Evolutionary conservation across 2,888 invertebrate genomes (phyloP).

Genomic region (Ormyrus rosae): DNA sequence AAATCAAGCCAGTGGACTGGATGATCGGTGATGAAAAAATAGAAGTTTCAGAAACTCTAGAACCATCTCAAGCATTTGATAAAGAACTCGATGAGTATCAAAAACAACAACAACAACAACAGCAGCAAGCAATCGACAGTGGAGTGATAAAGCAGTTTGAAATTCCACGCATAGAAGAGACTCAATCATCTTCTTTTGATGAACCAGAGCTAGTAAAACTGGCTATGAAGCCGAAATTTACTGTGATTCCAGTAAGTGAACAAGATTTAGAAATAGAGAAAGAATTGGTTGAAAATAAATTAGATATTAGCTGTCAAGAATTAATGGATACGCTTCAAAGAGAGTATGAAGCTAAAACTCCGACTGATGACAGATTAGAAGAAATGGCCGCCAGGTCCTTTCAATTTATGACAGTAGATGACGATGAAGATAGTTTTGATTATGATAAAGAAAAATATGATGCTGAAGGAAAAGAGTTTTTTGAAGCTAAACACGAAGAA

Average conservation of each 20-base stretch:
- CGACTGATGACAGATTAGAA: conserved; percentile 65
- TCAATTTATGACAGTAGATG: conserved; percentile 45
- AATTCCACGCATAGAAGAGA: conserved; percentile 51
- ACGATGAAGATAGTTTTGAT: conserved; percentile 50
- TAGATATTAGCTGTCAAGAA: conserved; percentile 73
- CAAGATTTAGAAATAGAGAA: conserved; percentile 67
- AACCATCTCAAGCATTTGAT: conserved; percentile 71
- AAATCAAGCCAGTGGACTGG: conserved; percentile 72
- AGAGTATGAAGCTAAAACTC: conserved; percentile 71
- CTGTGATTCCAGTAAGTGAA: conserved; percentile 67
- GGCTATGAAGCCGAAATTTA: conserved; percentile 64
- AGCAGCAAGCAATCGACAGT: conserved; percentile 49
- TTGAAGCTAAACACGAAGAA: neutral
- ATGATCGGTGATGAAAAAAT: conserved; percentile 74
- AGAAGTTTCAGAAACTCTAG: conserved; percentile 69
- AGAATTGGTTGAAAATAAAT: conserved; percentile 70
- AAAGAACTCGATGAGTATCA: conserved; percentile 73
- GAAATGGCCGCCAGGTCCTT: conserved; percentile 57
- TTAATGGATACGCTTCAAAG: conserved; percentile 70
- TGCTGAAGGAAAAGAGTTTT: neutral
- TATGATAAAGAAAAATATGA: conserved; percentile 55
- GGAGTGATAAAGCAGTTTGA: conserved; percentile 14
- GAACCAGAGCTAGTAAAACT: conserved; percentile 23
- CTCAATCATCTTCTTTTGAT: conserved; percentile 26
- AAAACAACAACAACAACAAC: conserved; percentile 56